Percentiles rank a stretch among this genome's conserved stretches.
Evolutionary conservation across 2,888 invertebrate species (phyloP).

Genomic region (Papilio demoleus): DNA sequence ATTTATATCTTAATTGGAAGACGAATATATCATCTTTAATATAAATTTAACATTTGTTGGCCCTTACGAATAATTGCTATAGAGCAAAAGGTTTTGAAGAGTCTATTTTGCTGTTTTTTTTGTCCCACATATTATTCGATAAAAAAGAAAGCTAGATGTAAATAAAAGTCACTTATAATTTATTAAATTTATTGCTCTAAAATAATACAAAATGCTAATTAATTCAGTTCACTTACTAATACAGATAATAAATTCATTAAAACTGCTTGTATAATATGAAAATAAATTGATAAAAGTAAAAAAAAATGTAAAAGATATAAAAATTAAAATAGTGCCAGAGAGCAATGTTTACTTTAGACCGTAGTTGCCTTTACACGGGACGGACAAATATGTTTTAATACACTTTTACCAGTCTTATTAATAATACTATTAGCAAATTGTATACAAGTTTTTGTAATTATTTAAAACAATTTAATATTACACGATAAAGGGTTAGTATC

Average conservation of each 20-base stretch:
- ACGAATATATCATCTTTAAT: no score
- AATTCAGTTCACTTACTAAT: constrained; percentile 27
- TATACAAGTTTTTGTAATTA: neutral
- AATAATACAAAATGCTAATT: constrained; percentile 24
- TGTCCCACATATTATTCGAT: no score
- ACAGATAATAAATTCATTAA: constrained; percentile 23
- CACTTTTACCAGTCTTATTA: constrained; percentile 27
- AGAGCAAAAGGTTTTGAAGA: no score
- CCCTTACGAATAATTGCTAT: no score
- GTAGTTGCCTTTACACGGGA: constrained; percentile 14
- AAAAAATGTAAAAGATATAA: constrained; percentile 31
- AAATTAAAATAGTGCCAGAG: constrained; percentile 35
- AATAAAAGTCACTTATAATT: neutral
- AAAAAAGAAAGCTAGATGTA: neutral
- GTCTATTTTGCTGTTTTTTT: no score
- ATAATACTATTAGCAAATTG: constrained; percentile 28
- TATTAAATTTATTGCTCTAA: constrained; percentile 29
- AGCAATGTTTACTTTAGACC: constrained; percentile 24
- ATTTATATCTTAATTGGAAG: neutral
- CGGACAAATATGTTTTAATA: constrained; percentile 25
- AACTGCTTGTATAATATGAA: constrained; percentile 29
- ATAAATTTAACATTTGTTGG: no score
- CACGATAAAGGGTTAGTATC: constrained; percentile 17
- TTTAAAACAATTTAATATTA: constrained; percentile 2
- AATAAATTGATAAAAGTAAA: constrained; percentile 19